Evolutionary conservation across 1,140 invertebrate species (phyloP), one percentile per base, ranked within the genome.

Genomic region (Neuroterus valhalla): DNA sequence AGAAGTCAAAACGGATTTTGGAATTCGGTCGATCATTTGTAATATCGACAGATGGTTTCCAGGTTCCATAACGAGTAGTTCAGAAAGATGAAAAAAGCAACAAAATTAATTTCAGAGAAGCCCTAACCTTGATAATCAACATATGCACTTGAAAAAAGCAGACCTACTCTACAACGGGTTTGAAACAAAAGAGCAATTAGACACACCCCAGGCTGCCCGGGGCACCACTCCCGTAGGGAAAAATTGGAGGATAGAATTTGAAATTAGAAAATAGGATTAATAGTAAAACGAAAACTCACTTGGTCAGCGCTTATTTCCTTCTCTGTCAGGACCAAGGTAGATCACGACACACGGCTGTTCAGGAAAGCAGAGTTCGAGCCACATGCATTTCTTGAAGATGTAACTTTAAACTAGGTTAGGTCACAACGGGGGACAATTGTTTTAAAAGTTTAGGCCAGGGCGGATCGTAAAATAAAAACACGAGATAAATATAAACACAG

Each of bases 401-500:
- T 8, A 38, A 38, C 10, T 38, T 38, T 38, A 3, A 31, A 62
- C 55, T 23, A 62, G 55, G 55, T 62, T 62, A 62, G 55, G 31
- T 26, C 19, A 55, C 52, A 55, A 38, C 31, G 31, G 31, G 31
- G 52, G 11, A 23, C 6, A 62, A 15, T 62, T 62, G 31, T 62
- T 23, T 26, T n/a, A 31, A 62, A 62, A 62, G 21, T 48, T 62
- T 62, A 62, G 55, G 31, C 12, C 55, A 62, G 23, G 15, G 55
- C n/a, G 23, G 55, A 31, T 62, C 55, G 31, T 62, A 62, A 62
- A 62, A 62, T 14, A 62, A 62, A 50, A 50, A 50, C 48, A 50
- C 21, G 48, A 50, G 48, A 62, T 62, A 62, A 62, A 62, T 62
- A 62, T 62, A 62, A 62, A 62, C 52, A 62, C 52, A 62, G 52